Evolutionary conservation across 2,797 vertebrate species (phyloP).

Genomic region (Periophthalmus magnuspinnatus): DNA sequence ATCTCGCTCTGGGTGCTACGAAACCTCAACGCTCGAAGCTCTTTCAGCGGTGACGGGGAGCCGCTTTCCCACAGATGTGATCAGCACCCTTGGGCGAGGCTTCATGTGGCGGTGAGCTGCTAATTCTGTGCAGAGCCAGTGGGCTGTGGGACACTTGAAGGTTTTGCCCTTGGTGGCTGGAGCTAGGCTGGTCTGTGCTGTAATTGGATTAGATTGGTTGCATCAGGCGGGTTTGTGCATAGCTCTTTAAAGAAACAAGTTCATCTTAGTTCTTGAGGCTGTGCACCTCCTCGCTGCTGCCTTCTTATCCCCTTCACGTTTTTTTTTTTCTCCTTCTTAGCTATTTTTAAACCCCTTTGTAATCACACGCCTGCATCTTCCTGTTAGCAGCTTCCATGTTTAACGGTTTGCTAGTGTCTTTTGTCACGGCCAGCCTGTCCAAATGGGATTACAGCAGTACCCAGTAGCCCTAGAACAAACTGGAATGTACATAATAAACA

Average conservation of each 20-base stretch:
- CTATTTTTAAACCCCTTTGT: constrained; percentile 27
- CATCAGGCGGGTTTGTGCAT: constrained; percentile 44
- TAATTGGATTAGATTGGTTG: constrained; percentile 76
- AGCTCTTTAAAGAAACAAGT: constrained; percentile 31
- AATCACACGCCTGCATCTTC: constrained; percentile 25
- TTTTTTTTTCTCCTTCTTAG: constrained; percentile 13
- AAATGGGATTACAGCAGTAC: constrained; percentile 42
- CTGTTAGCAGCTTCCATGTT: constrained; percentile 5
- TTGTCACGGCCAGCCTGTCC: constrained; percentile 14
- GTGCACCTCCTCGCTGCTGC: constrained; percentile 18
- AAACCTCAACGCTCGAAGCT: neutral
- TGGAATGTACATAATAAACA: constrained; percentile 13
- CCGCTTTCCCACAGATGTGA: constrained; percentile 25
- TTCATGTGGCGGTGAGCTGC: constrained; percentile 32
- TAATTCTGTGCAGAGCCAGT: constrained; percentile 46
- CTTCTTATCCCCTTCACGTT: constrained; percentile 12
- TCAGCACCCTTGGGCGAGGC: constrained; percentile 22
- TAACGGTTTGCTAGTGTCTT: neutral
- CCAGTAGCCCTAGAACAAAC: constrained; percentile 12
- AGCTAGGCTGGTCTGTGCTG: constrained; percentile 59
- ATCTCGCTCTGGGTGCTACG: too few relatives aligned
- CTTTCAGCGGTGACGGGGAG: constrained; percentile 9
- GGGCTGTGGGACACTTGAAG: constrained; percentile 40
- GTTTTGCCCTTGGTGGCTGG: constrained; percentile 66
- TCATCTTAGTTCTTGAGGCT: constrained; percentile 34